Evolutionary conservation across 30 jellyfish, hydroid and myxozoan genomes (phyloP), one percentile per base, ranked within the genome.

Genomic region (Chironex yamaguchii): DNA sequence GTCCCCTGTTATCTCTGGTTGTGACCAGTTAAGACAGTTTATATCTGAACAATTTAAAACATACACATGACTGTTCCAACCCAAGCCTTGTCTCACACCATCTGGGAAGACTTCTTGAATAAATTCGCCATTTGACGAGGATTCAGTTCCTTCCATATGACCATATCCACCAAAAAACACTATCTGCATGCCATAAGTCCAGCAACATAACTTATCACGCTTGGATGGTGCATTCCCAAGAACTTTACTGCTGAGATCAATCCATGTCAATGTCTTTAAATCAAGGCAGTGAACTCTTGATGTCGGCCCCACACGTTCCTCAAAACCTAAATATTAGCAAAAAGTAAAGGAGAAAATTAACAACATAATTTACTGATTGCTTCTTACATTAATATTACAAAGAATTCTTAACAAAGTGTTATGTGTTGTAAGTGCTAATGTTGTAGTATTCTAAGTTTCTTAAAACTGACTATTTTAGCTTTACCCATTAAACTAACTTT

Each of bases 161-260:
- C 98, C 98, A 69, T 49, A 92, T 13, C 98, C 98, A 4, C 98
- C 98, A 92, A 92, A 92, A 74, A 78, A 85, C 17, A 80, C 49
- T n/a, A 92, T 67, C 49, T 86, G 67, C 29, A 66, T 58, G 11
- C 52, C 49, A 33, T 68, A 82, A 0, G 34, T 89, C 98, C 98
- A 92, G 52, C 92, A 50, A 25, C 83, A 74, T 31, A 92, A 34
- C 48, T 92, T 92, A 76, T 92, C 98, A 62, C 96, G 67, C 29
- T 73, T 34, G 3, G 98, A 86, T 1, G 98, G 98, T 17, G 20
- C 22, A 14, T 33, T 84, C 20, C 98, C 98, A 24, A 54, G 52
- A 28, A 84, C 71, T 2, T 17, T 30, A 17, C 91, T 95, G 0
- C 81, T 65, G 25, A 92, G 74, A n/a, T 92, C 78, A 4, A 65